Conservation (phyloP, 1,140 invertebrate species). For the Hylaeus anthracinus region DNA sequence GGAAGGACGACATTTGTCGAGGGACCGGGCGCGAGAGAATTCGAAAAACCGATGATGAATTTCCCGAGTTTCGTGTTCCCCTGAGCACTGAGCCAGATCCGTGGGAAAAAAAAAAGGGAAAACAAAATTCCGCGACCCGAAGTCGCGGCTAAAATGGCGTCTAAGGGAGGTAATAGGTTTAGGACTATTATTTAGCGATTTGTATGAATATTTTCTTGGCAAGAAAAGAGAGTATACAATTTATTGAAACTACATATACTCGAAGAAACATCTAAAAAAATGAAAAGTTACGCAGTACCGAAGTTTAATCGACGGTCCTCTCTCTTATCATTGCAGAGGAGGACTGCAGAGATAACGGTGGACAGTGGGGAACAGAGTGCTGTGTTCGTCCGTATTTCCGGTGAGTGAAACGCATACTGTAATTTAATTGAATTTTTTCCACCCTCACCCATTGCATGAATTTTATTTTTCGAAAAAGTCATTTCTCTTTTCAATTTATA, state of each 20-base stretch:
- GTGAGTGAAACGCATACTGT: slow-evolving; percentile 50
- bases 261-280: not conserved
- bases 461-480: no score
- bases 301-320: slow-evolving; percentile 24
- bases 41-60: slow-evolving; percentile 21
- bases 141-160: not conserved
- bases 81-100: not conserved
- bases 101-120: not conserved
- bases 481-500: no score
- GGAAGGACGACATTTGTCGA: not conserved
- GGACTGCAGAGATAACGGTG: slow-evolving; percentile 63
- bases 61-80: not conserved
- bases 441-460: not conserved
- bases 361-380: slow-evolving; percentile 67
- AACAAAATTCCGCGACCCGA: not conserved
- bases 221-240: no score
- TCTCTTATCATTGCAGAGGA: slow-evolving; percentile 62
- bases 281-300: not conserved
- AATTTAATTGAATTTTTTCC: not conserved
- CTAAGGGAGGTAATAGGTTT: no score
- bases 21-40: not conserved
- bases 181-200: no score
- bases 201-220: no score
- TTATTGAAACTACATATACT: no score
- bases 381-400: slow-evolving; percentile 68